Evolutionary conservation across 2,888 invertebrate genomes (phyloP), one percentile per base, ranked within the genome.

Genomic region (Lasiommata megera): DNA sequence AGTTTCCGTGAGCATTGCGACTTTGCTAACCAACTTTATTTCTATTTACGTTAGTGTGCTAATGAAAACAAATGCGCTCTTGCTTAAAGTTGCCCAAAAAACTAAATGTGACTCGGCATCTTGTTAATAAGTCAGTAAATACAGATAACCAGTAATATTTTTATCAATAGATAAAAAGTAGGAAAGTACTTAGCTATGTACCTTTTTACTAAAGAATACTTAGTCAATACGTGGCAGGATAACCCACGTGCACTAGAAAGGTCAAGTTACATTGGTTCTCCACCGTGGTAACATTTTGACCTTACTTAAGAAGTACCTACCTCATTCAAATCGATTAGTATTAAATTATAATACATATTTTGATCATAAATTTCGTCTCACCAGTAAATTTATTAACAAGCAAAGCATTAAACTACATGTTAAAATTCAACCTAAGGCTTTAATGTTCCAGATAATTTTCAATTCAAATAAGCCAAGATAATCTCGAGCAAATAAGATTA

Each of bases 371-470:
- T 48, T 46, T 29, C 29, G 44, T 7, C 29, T 46, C 29, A 6
- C 16, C 9, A 46, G 29, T 29, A 29, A 14, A 31, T 46, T 31
- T 9, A 29, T 28, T 28, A 14, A 46, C 16, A 16, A 14, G 12
- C 11, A 1, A 2, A 46, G 44, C 12, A 37, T 37, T 37, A 37
- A 40, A 17, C 17, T 40, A 18, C 17, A 36, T 18, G 18, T 48
- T 48, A 1, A 37, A 41, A 41, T 41, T 41, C 41, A 31, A 48
- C 46, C 23, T 23, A 3, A 8, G 28, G 37, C 46, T 46, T 38
- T 37, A 54, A 46, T 23, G 36, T 36, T 53, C 51, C 16, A 40
- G 17, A 79, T 52, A 0, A 78, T 79, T 62, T 79, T 59, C 56
- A 53, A 56, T 50, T 56, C 48, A 50, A 56, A 56, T 31, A 41